Percentiles rank a stretch among this genome's conserved stretches.
Evolutionary conservation across 2,113 vertebrate genomes (phyloP).

Genomic region (Nannobrachium achirus): DNA sequence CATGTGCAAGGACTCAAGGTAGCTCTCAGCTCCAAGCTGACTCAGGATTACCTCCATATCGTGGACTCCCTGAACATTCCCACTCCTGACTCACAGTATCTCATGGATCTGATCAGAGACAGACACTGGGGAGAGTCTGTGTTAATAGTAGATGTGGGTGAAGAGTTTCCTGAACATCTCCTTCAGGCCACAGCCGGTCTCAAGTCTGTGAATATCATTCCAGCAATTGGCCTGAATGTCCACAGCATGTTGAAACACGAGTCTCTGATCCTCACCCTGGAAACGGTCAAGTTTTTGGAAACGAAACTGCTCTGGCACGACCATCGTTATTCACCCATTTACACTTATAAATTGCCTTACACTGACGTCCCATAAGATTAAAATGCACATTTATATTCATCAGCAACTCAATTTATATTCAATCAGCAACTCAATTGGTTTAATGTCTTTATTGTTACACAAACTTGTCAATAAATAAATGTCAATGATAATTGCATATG

Average conservation of each 20-base stretch:
- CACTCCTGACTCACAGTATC: slow-evolving; percentile 83
- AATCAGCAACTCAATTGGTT: too few species aligned
- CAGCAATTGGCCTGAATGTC: slow-evolving; percentile 87
- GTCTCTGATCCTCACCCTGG: slow-evolving; percentile 84
- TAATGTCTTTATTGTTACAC: too few species aligned
- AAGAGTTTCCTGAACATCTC: slow-evolving; percentile 82
- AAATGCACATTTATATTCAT: too few species aligned
- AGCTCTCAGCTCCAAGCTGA: slow-evolving; percentile 84
- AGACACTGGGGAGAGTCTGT: slow-evolving; percentile 86
- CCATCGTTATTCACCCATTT: slow-evolving; percentile 74
- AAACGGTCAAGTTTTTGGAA: slow-evolving; percentile 84
- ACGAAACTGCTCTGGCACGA: slow-evolving; percentile 90
- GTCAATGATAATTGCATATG: too few species aligned
- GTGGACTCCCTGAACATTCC: slow-evolving; percentile 86
- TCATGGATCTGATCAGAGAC: slow-evolving; percentile 79
- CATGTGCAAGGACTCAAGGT: slow-evolving; percentile 87
- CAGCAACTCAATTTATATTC: too few species aligned
- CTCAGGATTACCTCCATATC: slow-evolving; percentile 85
- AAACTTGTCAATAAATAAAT: too few species aligned
- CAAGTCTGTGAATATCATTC: slow-evolving; percentile 86
- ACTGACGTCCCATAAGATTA: slow-evolving; percentile 71
- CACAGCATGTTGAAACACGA: slow-evolving; percentile 90
- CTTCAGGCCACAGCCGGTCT: slow-evolving; percentile 72
- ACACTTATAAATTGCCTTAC: slow-evolving; percentile 86
- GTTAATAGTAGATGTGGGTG: slow-evolving; percentile 84